Percentiles rank a stretch among this genome's conserved stretches.
Conservation (phyloP, 2,113 vertebrate species). For the Lagopus muta region DNA sequence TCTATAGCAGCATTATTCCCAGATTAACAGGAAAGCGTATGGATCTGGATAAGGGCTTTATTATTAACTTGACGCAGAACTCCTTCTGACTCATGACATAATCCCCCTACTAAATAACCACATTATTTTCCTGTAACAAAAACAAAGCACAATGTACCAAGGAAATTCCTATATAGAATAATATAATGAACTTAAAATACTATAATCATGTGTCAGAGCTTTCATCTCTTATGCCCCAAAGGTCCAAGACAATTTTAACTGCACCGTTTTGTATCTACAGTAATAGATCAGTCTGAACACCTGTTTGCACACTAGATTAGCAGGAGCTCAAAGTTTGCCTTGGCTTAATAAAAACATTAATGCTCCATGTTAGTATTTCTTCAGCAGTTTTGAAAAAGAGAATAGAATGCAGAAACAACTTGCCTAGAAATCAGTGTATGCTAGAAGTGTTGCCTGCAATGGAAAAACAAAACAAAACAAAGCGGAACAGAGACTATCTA, state of each 20-base stretch:
- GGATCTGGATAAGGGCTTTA: not conserved
- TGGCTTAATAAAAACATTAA: slow-evolving; percentile 51
- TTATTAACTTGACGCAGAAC: not conserved
- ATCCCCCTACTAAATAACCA: not conserved
- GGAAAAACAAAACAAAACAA: not conserved
- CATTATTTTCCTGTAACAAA: not conserved
- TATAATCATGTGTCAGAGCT: not conserved
- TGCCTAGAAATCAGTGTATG: not conserved
- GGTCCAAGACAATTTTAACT: slow-evolving; percentile 50
- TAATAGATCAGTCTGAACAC: slow-evolving; percentile 40
- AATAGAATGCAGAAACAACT: not conserved
- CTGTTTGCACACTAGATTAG: slow-evolving; percentile 31
- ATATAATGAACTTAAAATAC: slow-evolving; percentile 2
- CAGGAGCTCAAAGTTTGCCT: not conserved
- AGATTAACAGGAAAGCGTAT: not conserved
- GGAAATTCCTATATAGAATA: slow-evolving; percentile 18
- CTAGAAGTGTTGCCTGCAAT: not conserved
- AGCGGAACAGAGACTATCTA: not conserved
- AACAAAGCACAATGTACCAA: not conserved
- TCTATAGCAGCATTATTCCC: not conserved
- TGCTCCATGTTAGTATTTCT: not conserved
- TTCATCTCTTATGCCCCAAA: not conserved
- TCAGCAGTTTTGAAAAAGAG: not conserved
- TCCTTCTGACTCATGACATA: not conserved
- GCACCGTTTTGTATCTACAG: not conserved